Conservation (phyloP, 1,140 invertebrate species). For the Solenopsis invicta region DNA sequence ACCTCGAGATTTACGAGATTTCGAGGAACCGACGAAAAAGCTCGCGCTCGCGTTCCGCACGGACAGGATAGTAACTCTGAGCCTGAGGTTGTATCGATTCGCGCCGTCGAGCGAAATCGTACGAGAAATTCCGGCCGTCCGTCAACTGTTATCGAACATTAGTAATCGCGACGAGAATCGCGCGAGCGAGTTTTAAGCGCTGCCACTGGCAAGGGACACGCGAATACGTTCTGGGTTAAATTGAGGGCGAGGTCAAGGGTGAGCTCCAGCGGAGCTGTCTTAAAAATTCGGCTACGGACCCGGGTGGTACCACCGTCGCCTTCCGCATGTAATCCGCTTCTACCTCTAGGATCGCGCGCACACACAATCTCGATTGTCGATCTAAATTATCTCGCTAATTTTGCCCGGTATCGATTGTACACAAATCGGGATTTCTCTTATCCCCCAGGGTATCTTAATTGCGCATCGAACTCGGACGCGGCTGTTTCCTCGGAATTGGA, state of each 20-base stretch:
- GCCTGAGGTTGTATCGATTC: conserved; percentile 56
- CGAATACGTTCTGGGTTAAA: conserved; percentile 38
- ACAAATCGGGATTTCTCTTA: conserved; percentile 78
- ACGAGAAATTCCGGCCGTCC: conserved; percentile 52
- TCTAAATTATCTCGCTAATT: conserved; percentile 82
- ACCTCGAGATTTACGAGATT: conserved; percentile 30
- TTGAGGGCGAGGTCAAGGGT: conserved; percentile 59
- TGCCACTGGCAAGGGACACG: conserved; percentile 28
- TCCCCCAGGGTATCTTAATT: conserved; percentile 78
- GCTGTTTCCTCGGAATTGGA: conserved; percentile 34
- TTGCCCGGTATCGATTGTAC: conserved; percentile 76
- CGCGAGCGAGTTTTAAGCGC: not conserved
- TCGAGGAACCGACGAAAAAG: conserved; percentile 35
- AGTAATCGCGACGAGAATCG: conserved; percentile 57
- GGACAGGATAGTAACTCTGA: conserved; percentile 19
- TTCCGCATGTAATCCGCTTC: not conserved
- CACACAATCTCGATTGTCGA: conserved; percentile 72
- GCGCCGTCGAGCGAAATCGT: conserved; percentile 42
- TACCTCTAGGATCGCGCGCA: conserved; percentile 10
- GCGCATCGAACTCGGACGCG: conserved; percentile 69
- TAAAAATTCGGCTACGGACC: conserved; percentile 50
- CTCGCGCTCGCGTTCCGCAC: conserved; percentile 14
- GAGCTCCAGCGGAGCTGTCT: not conserved
- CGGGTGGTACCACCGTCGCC: not conserved
- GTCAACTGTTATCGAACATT: conserved; percentile 62